These are phyloP conservation scores for Mya arenaria DNA, from an alignment of 1,140 invertebrate species.

Conservation along the genomic window DNA sequence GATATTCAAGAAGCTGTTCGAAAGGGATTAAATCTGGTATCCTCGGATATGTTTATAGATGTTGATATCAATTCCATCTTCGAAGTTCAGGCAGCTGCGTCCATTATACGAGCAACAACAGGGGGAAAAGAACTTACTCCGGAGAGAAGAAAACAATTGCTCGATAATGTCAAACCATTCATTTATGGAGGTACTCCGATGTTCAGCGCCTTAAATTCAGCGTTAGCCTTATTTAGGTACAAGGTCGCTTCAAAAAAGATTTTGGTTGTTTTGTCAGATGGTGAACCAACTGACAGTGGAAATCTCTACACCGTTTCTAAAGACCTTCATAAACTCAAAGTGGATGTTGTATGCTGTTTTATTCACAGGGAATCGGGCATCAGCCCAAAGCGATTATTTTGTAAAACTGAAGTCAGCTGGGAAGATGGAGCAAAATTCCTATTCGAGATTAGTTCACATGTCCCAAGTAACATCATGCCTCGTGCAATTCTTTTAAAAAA, in stretches of 20 bases:
- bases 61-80: too few species aligned
- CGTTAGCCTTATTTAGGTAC: background rate
- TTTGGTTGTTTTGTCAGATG: slow-evolving; percentile 37
- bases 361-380: background rate
- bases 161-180: slow-evolving; percentile 4
- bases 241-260: too few species aligned
- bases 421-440: slow-evolving; percentile 4
- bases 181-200: slow-evolving; percentile 35
- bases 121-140: background rate
- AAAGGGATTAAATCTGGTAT: too few species aligned
- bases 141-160: background rate
- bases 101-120: background rate
- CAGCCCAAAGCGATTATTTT: background rate
- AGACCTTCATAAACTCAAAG: background rate
- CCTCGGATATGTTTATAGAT: too few species aligned
- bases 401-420: background rate
- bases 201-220: background rate
- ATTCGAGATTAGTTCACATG: slow-evolving; percentile 17
- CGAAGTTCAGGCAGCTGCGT: background rate
- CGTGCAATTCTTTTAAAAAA: slow-evolving; percentile 28
- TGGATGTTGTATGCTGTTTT: slow-evolving; percentile 16
- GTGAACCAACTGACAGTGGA: background rate
- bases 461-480: background rate
- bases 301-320: background rate
- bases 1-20: too few species aligned